Base-by-base conservation (phyloP, 2,888 invertebrate species). In the Conomelus anceps region DNA sequence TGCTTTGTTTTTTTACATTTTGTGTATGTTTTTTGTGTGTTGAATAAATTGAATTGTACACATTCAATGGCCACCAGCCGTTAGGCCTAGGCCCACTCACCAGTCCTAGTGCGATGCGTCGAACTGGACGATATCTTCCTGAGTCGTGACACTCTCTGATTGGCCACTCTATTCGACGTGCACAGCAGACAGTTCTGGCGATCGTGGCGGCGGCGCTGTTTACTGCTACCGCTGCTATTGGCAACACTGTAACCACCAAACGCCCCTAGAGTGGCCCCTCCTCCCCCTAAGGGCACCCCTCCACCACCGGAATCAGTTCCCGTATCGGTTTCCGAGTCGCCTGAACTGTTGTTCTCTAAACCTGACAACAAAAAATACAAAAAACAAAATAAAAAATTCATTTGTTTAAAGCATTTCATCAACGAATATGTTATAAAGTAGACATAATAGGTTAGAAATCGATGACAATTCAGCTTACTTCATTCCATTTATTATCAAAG, bases 41-140 rank as follows among this genome's bases (percentile, higher is more conserved):
- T n/a, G n/a, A n/a, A n/a, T n/a, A n/a, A n/a, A n/a, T n/a, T n/a
- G n/a, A n/a, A n/a, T n/a, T n/a, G n/a, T n/a, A n/a, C n/a, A n/a
- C n/a, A n/a, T n/a, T n/a, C n/a, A n/a, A n/a, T n/a, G n/a, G n/a
- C n/a, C n/a, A n/a, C 22, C 22, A 22, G n/a, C 34, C n/a, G 1
- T 4, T 1, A 22, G 1, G 22, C 23, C n/a, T n/a, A n/a, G n/a
- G 11, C 20, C 22, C 89, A 88, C 87, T 20, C 87, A 92, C 92
- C 92, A 86, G 92, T 92, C 88, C 92, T 90, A 23, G 91, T 91
- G 13, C 92, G 90, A 88, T 92, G 92, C 23, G 91, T 90, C 0
- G 92, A 92, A 17, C 92, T 91, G 20, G 92, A 90, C 17, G 92
- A 92, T 7, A 92, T 91, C 90, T 92, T 92, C 41, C 92, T 90